Evolutionary conservation across 2,888 invertebrate species (phyloP).

Genomic region (Spilosoma lubricipeda): DNA sequence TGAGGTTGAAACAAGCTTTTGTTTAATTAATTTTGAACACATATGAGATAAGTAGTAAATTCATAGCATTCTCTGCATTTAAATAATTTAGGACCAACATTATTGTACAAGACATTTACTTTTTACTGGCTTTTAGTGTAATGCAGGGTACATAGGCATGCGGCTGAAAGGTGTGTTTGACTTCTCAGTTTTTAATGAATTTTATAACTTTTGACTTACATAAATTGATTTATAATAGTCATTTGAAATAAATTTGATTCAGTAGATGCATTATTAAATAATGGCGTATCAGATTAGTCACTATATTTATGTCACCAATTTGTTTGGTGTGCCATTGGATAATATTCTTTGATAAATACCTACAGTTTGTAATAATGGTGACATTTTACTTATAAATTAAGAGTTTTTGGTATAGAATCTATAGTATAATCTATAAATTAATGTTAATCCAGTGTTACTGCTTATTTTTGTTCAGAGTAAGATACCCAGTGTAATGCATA

Average conservation of each 20-base stretch:
- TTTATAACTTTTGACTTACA: conserved; percentile 18
- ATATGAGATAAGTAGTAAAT: conserved; percentile 37
- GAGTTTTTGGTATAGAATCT: conserved; percentile 50
- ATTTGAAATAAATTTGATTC: conserved; percentile 26
- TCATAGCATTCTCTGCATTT: conserved; percentile 26
- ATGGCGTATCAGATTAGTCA: conserved; percentile 34
- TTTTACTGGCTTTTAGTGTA: conserved; percentile 38
- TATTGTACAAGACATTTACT: conserved; percentile 2
- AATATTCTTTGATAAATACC: conserved; percentile 29
- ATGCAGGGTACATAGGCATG: conserved; percentile 60
- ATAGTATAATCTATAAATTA: conserved; percentile 54
- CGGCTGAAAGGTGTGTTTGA: conserved; percentile 55
- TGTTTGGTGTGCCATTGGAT: conserved; percentile 39
- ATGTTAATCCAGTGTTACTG: conserved; percentile 62
- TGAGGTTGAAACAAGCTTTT: conserved; percentile 44
- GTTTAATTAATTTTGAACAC: conserved; percentile 35
- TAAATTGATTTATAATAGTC: conserved; percentile 34
- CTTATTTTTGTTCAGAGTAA: conserved; percentile 55
- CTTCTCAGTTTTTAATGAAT: conserved; percentile 38
- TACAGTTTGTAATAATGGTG: conserved; percentile 27
- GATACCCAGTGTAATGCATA: conserved; percentile 70
- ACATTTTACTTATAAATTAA: conserved; percentile 48
- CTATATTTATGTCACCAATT: conserved; percentile 32
- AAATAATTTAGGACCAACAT: conserved; percentile 28
- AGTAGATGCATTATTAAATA: conserved; percentile 34